Conservation (phyloP, 1,140 invertebrate genomes). For the Danaus plexippus region DNA sequence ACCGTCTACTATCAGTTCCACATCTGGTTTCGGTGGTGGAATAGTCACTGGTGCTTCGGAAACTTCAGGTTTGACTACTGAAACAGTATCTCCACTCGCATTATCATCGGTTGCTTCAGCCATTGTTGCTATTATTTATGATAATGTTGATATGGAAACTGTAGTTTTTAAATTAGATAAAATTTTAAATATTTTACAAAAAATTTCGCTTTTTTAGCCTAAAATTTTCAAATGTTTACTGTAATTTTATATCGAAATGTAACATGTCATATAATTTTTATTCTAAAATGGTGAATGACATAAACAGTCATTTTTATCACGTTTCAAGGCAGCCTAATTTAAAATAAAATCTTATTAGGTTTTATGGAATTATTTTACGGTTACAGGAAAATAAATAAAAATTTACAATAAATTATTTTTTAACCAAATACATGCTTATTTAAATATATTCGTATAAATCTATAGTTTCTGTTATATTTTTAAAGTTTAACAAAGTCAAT, state of each 20-base stretch:
- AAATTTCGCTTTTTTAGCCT: slow-evolving; percentile 3
- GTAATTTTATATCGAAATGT: slow-evolving; percentile 10
- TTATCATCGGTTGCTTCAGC: slow-evolving; percentile 38
- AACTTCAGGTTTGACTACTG: slow-evolving; percentile 20
- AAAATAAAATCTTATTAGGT: no score
- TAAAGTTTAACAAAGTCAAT: no score
- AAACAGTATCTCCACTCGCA: slow-evolving; percentile 36
- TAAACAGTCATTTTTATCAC: no score
- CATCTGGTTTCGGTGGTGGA: slow-evolving; percentile 39
- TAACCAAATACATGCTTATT: not conserved
- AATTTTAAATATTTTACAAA: slow-evolving; percentile 21
- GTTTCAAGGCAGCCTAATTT: no score
- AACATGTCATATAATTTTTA: no score
- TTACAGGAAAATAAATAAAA: no score
- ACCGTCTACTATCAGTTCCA: slow-evolving; percentile 54
- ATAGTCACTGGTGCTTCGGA: slow-evolving; percentile 20
- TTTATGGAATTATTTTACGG: no score
- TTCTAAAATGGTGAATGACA: no score
- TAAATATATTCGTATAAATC: slow-evolving; percentile 4
- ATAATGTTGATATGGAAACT: slow-evolving; percentile 19
- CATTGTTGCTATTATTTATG: slow-evolving; percentile 39
- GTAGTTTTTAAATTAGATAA: slow-evolving; percentile 17
- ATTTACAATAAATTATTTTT: no score
- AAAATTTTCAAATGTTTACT: not conserved
- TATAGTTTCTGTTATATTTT: slow-evolving; percentile 7